These are phyloP conservation scores for Hemicordylus capensis DNA, from an alignment of 2,113 vertebrate genomes.

Conservation along the genomic window DNA sequence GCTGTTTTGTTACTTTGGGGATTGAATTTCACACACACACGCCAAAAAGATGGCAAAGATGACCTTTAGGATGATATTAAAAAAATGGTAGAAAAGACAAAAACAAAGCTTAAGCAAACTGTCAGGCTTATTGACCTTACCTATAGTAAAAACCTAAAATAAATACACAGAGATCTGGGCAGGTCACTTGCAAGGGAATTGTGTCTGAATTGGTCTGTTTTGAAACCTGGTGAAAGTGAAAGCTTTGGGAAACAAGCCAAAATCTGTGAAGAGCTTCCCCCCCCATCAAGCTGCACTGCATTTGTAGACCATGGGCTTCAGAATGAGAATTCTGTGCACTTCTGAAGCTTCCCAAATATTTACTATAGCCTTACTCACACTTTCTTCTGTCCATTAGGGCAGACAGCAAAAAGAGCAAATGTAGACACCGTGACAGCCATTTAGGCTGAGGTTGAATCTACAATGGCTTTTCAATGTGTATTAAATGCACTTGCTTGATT, in stretches of 20 bases:
- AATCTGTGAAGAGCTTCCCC: not conserved
- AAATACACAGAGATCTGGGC: not conserved
- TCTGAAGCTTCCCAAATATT: not conserved
- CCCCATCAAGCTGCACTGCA: no score
- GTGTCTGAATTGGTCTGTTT: not conserved
- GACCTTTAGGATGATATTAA: not conserved
- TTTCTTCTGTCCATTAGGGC: not conserved
- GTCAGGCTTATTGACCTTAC: not conserved
- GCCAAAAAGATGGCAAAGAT: not conserved
- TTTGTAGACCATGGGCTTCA: not conserved
- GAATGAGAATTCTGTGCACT: not conserved
- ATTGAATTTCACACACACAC: not conserved
- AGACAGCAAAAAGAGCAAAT: not conserved
- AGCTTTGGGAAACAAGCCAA: not conserved
- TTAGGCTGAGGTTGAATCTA: not conserved
- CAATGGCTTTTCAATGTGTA: not conserved
- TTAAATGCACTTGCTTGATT: not conserved
- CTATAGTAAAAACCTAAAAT: not conserved
- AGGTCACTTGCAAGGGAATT: not conserved
- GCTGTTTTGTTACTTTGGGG: no score
- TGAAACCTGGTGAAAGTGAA: slow-evolving; percentile 1
- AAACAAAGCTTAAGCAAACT: not conserved
- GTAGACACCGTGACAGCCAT: not conserved
- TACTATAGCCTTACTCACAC: not conserved
- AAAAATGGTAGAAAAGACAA: not conserved